Base-by-base conservation (phyloP, 2,797 vertebrate species). In the Halcyon smyrnensis region DNA sequence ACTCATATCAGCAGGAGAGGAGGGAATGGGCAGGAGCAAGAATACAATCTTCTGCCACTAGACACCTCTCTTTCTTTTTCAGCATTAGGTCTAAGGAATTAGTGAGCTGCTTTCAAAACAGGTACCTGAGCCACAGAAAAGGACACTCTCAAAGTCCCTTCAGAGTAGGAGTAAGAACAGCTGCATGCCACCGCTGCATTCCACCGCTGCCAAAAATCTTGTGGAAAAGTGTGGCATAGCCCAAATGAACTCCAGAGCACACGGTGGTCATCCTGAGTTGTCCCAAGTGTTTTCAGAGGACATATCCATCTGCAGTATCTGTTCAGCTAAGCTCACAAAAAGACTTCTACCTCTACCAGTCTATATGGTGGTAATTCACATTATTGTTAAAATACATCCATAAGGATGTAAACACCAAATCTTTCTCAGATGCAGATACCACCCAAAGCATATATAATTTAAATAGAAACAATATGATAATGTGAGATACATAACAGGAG, bases 231-330 rank as follows among this genome's bases (percentile, higher is more conserved):
- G 11, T 2, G 9, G 34, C 24, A 59, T 6, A 73, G 28, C 11
- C 30, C 7, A 2, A 43, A 1, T 3, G 7, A 24, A 16, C 12
- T 7, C 14, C 2, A 0, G 16, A 65, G 16, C 5, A 16, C 0
- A 0, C 11, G 23, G 23, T 20, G 9, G 17, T 30, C 20, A 62
- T 5, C 18, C 18, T 46, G 30, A 65, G 32, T 14, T 24, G 10
- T 25, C 28, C 8, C 21, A 43, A 43, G 11, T 12, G 0, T 32
- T 39, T 50, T 76, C 19, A 19, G 27, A 63, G 16, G 9, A 60
- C 21, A 6, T 14, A 41, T 6, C 19, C 71, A 1, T n/a, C 13
- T 30, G 8, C 0, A 0, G 2, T 20, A n/a, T 17, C 37, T 63
- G 41, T 24, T 65, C 41, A 62, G 37, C 24, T 46, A 56, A 76